Evolutionary conservation across 2,113 vertebrate genomes (phyloP).

Genomic region (Alethe castanea): DNA sequence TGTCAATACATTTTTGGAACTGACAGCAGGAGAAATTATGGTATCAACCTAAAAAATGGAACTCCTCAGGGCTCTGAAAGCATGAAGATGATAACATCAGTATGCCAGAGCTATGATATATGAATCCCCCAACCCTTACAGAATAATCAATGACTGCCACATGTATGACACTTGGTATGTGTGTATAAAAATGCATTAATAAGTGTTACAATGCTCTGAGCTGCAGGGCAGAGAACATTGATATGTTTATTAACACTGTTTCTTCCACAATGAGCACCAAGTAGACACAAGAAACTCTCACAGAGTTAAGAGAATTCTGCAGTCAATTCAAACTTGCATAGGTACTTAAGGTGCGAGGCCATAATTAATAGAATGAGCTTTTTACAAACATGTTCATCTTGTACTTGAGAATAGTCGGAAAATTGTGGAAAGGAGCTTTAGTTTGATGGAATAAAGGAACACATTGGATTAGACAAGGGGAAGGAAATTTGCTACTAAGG

Average conservation of each 20-base stretch:
- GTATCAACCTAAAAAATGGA: conserved; percentile 32
- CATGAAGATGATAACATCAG: not conserved
- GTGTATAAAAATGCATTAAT: not conserved
- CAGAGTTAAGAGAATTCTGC: not conserved
- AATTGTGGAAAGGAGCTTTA: not conserved
- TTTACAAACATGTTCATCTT: not conserved
- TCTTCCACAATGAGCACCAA: not conserved
- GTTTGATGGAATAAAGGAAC: not conserved
- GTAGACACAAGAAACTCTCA: not conserved
- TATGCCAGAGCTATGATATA: not conserved
- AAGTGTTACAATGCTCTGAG: not conserved
- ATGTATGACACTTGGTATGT: not conserved
- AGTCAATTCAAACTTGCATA: not conserved
- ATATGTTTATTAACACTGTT: not conserved
- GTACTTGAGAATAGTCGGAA: not conserved
- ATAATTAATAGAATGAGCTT: not conserved
- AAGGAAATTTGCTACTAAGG: not conserved
- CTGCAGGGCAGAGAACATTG: not conserved
- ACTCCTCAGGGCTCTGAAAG: conserved; percentile 38
- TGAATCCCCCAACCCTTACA: not conserved
- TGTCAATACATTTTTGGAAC: conserved; percentile 52
- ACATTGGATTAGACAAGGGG: not conserved
- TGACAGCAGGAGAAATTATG: conserved; percentile 48
- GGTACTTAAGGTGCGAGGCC: not conserved
- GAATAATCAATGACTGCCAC: not conserved